Evolutionary conservation across 1,140 invertebrate genomes (phyloP).

Genomic region (Trichonephila clavipes): DNA sequence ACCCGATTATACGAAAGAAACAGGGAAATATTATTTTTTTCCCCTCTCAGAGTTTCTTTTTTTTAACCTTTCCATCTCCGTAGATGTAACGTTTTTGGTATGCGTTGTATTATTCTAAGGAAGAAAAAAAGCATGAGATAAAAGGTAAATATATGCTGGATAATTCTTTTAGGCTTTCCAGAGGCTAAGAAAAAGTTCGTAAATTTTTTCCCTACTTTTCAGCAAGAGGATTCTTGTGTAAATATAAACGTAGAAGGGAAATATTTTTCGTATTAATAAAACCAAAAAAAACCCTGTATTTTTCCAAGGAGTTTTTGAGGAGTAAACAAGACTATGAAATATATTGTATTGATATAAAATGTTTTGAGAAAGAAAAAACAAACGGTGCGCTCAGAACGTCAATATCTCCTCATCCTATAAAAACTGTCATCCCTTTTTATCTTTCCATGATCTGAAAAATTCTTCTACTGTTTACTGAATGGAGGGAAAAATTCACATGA

Average conservation of each 20-base stretch:
- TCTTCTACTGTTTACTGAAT: not conserved
- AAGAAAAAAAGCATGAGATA: not conserved
- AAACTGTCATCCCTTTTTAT: not conserved
- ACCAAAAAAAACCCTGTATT: not conserved
- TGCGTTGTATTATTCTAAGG: not conserved
- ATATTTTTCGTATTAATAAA: constrained; percentile 17
- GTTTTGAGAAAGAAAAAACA: not conserved
- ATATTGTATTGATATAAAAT: constrained; percentile 19
- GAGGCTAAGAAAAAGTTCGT: not conserved
- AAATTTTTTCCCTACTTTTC: not conserved
- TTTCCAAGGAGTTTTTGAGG: not conserved
- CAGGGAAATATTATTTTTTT: not conserved
- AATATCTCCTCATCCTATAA: not conserved
- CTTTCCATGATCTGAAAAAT: not conserved
- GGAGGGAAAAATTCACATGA: too few species aligned
- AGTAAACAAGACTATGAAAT: not conserved
- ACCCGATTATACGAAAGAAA: not conserved
- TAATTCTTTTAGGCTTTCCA: not conserved
- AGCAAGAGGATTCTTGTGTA: not conserved
- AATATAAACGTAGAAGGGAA: not conserved
- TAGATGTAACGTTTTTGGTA: not conserved
- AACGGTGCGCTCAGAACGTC: not conserved
- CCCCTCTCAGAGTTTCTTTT: not conserved
- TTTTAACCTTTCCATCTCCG: not conserved
- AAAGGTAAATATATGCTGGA: not conserved